Conservation (phyloP, 2,113 vertebrate species). For the Tetrax tetrax region DNA sequence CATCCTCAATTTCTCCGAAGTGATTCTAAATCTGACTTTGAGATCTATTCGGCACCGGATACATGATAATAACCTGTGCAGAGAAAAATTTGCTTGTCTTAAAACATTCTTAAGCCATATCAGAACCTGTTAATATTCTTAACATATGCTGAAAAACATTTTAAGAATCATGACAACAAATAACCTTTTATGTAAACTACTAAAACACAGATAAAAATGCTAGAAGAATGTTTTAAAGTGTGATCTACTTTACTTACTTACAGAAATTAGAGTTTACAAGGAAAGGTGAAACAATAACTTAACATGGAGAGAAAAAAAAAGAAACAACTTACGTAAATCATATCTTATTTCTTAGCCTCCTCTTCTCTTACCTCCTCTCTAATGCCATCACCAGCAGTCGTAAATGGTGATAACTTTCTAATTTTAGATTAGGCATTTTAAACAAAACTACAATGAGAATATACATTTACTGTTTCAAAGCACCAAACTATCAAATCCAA, state of each 20-base stretch:
- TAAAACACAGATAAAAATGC: background rate
- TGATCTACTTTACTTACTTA: conserved; percentile 13
- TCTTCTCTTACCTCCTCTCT: background rate
- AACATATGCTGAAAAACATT: background rate
- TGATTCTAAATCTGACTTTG: background rate
- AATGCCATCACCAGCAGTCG: background rate
- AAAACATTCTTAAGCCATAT: background rate
- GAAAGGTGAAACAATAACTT: background rate
- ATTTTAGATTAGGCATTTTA: conserved; percentile 38
- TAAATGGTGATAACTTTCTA: background rate
- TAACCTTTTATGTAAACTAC: background rate
- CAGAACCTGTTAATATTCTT: background rate
- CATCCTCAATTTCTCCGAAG: background rate
- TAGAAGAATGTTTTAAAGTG: background rate
- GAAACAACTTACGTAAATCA: background rate
- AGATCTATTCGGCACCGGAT: background rate
- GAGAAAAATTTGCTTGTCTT: background rate
- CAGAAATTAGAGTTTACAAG: background rate
- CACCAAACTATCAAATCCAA: background rate
- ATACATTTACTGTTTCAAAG: background rate
- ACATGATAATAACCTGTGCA: background rate
- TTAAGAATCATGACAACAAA: background rate
- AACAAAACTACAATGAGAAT: conserved; percentile 1
- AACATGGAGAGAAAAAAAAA: background rate
- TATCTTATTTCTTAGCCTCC: background rate